Evolutionary conservation across 2,797 vertebrate species (phyloP).

Genomic region (Acrocephalus scirpaceus): DNA sequence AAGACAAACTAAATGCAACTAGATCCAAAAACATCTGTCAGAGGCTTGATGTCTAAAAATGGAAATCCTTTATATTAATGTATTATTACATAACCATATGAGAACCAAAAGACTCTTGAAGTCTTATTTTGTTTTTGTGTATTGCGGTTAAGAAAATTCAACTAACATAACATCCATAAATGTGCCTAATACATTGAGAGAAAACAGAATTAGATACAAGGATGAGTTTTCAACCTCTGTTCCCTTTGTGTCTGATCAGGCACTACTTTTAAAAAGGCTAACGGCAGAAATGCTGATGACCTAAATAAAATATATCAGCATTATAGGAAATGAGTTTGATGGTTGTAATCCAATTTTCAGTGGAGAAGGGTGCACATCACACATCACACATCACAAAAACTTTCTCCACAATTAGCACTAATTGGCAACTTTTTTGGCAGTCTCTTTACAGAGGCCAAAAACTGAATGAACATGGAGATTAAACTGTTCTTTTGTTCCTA

Average conservation of each 20-base stretch:
- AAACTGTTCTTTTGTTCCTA: constrained; percentile 48
- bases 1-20: constrained; percentile 65
- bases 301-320: constrained; percentile 64
- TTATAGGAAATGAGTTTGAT: constrained; percentile 62
- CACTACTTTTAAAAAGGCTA: constrained; percentile 15
- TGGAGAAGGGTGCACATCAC: constrained; percentile 2
- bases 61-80: constrained; percentile 45
- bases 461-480: constrained; percentile 43
- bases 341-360: constrained; percentile 68
- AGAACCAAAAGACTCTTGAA: background rate
- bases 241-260: background rate
- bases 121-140: constrained; percentile 16
- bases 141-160: background rate
- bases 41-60: constrained; percentile 66
- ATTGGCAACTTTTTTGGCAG: constrained; percentile 74
- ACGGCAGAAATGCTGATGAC: constrained; percentile 51
- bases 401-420: constrained; percentile 69
- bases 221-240: background rate
- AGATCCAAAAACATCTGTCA: constrained; percentile 73
- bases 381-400: constrained; percentile 53
- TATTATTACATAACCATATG: constrained; percentile 53
- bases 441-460: constrained; percentile 48
- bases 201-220: background rate
- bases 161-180: background rate
- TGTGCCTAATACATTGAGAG: background rate